Evolutionary conservation across 1,140 invertebrate genomes (phyloP).

Genomic region (Dinoponera quadriceps): DNA sequence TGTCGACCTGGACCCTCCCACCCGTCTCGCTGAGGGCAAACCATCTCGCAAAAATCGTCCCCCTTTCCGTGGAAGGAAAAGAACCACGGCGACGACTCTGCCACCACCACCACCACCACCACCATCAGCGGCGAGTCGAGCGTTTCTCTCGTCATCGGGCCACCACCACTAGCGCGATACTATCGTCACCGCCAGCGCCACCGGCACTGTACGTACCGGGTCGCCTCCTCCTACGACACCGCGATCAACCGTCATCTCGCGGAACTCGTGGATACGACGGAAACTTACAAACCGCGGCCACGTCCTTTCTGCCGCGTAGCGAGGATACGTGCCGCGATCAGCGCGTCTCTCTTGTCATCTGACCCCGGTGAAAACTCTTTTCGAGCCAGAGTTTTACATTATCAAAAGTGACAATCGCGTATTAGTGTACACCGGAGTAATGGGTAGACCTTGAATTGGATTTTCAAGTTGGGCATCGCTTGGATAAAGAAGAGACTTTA

Average conservation of each 20-base stretch:
- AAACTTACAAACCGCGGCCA: slow-evolving; percentile 65
- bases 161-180: slow-evolving; percentile 71
- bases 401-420: slow-evolving; percentile 30
- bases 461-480: slow-evolving; percentile 12
- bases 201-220: slow-evolving; percentile 66
- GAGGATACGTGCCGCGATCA: neutral
- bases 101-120: slow-evolving; percentile 74
- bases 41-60: slow-evolving; percentile 87
- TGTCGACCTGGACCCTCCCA: slow-evolving; percentile 82
- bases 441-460: neutral
- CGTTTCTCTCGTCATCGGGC: slow-evolving; percentile 58
- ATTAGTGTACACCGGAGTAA: slow-evolving; percentile 17
- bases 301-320: slow-evolving; percentile 74
- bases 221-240: slow-evolving; percentile 69
- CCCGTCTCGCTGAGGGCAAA: slow-evolving; percentile 80
- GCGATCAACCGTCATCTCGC: slow-evolving; percentile 74
- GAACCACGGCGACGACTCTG: slow-evolving; percentile 82
- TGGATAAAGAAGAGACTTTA: slow-evolving; percentile 12
- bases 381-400: neutral
- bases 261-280: slow-evolving; percentile 68
- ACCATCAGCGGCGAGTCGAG: slow-evolving; percentile 63
- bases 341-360: neutral
- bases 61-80: slow-evolving; percentile 82
- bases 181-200: slow-evolving; percentile 72
- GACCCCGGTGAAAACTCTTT: slow-evolving; percentile 15